Evolutionary conservation across 2,888 invertebrate genomes (phyloP), one percentile per base, ranked within the genome.

Genomic region (Junonia oenone): DNA sequence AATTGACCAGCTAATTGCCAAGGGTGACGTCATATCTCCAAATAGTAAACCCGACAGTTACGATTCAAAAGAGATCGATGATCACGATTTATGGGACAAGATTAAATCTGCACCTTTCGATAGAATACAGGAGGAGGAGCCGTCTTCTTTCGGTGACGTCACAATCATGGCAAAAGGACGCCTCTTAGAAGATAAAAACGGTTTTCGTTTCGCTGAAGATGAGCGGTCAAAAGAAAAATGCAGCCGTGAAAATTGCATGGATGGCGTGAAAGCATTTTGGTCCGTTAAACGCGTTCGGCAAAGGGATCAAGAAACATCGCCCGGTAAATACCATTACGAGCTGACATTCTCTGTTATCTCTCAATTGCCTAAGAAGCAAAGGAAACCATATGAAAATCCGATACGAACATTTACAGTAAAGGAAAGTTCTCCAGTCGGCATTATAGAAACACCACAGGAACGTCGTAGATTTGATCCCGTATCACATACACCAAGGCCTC

Each of bases 241-340:
- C 64, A 65, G 60, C 17, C 72, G 89, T 38, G 88, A 90, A 26
- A 86, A 86, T 61, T 92, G 92, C 59, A 84, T 80, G 63, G 86
- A 91, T 59, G 84, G 83, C 31, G 85, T 93, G 3, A 85, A 92
- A 68, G 94, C 94, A 0, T 74, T 93, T 54, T 95, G 95, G 95
- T 92, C 92, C 0, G 93, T 94, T 2, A 93, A 93, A 76, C 90
- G 94, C 50, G 91, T 94, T 50, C 81, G 94, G 38, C 94, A 95
- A 73, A 88, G 92, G 54, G 92, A 93, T 65, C 73, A 76, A 0
- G 90, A 71, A 79, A 86, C 69, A 1, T 64, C 78, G 33, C 82
- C 76, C 0, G 90, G 85, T 3, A 91, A 88, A 64, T 85, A 89
- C 63, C 83, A 87, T 63, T 94, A 93, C 68, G 94, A 94, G 75